Conservation (phyloP, 2,113 vertebrate genomes). For the Lontra canadensis region DNA sequence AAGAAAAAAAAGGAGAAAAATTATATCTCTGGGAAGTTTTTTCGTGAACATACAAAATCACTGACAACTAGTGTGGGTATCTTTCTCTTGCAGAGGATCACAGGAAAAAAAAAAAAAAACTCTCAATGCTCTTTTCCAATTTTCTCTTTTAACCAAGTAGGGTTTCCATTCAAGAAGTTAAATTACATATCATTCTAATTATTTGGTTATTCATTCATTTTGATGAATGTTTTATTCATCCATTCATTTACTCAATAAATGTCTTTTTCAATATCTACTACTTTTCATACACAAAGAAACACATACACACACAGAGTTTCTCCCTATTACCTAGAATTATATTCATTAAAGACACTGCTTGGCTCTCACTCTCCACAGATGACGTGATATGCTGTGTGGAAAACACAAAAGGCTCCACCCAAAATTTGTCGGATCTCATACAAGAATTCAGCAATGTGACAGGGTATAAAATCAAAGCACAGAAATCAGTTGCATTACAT, state of each 20-base stretch:
- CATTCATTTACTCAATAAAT: background rate
- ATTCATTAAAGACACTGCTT: background rate
- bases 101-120: background rate
- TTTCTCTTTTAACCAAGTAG: background rate
- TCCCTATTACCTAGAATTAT: background rate
- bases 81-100: background rate
- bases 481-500: too few relatives aligned
- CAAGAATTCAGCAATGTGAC: background rate
- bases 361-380: background rate
- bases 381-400: background rate
- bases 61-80: background rate
- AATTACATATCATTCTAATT: background rate
- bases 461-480: background rate
- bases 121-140: background rate
- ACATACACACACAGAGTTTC: background rate
- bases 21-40: background rate
- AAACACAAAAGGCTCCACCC: background rate
- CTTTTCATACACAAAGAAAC: background rate
- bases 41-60: background rate
- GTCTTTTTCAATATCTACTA: background rate
- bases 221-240: background rate
- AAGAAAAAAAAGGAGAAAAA: background rate
- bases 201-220: constrained; percentile 14
- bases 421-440: background rate
- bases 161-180: background rate